Evolutionary conservation across 1,140 invertebrate species (phyloP).

Genomic region (Cecropterus lyciades): DNA sequence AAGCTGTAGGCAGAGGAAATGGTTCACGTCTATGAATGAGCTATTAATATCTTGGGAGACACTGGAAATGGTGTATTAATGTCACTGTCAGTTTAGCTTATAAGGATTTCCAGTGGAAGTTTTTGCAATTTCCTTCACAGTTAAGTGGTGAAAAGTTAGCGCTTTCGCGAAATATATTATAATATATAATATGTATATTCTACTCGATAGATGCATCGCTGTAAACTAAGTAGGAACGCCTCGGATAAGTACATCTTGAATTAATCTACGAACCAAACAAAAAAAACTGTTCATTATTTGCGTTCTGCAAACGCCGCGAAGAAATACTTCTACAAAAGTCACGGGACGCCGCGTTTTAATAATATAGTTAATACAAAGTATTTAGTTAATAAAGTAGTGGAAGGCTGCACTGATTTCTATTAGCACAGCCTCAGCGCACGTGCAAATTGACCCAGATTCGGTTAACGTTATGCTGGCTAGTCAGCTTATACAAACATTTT

Average conservation of each 20-base stretch:
- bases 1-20: background rate
- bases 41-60: background rate
- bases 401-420: conserved; percentile 14
- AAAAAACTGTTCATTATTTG: too few species aligned
- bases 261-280: too few species aligned
- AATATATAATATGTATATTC: too few species aligned
- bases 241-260: too few species aligned
- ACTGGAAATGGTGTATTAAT: background rate
- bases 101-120: conserved; percentile 1
- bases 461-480: background rate
- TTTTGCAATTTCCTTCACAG: background rate
- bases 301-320: too few species aligned
- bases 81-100: background rate
- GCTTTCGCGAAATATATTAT: too few species aligned
- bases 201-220: too few species aligned
- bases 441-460: conserved; percentile 26
- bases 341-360: too few species aligned
- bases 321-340: too few species aligned
- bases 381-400: background rate
- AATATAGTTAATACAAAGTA: background rate
- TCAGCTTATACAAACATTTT: background rate
- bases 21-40: background rate
- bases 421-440: conserved; percentile 16
- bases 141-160: too few species aligned
- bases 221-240: too few species aligned